These are phyloP conservation scores for Epiblema foenella DNA, from an alignment of 2,888 invertebrate genomes.

Conservation along the genomic window DNA sequence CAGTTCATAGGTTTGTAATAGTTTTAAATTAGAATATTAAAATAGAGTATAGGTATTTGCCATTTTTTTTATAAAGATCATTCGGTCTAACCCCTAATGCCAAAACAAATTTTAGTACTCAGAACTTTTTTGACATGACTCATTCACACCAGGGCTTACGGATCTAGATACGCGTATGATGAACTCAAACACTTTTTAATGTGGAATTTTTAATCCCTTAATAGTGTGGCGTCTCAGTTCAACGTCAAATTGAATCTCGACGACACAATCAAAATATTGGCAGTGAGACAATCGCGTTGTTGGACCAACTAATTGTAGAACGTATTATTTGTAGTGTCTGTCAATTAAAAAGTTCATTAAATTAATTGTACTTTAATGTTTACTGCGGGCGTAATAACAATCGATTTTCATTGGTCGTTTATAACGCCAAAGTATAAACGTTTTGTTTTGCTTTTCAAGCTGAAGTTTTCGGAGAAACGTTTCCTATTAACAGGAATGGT, in stretches of 20 bases:
- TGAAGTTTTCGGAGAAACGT: no score
- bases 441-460: background rate
- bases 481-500: no score
- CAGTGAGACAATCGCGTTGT: constrained; percentile 42
- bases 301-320: constrained; percentile 40
- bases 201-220: background rate
- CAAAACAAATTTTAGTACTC: no score
- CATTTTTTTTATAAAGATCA: no score
- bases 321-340: constrained; percentile 42
- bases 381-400: background rate
- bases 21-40: no score
- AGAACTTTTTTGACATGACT: no score
- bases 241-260: constrained; percentile 24
- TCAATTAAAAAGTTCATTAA: constrained; percentile 45
- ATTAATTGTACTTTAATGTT: constrained; percentile 25
- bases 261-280: constrained; percentile 47
- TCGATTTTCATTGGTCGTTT: constrained; percentile 6
- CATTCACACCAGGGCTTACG: no score
- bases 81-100: no score
- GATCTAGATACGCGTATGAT: background rate
- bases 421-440: background rate
- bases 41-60: no score
- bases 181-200: constrained; percentile 5
- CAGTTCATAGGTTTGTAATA: no score
- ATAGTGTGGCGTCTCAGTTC: background rate